Evolutionary conservation across 2,888 invertebrate species (phyloP).

Genomic region (Drosophila paucipuncta): DNA sequence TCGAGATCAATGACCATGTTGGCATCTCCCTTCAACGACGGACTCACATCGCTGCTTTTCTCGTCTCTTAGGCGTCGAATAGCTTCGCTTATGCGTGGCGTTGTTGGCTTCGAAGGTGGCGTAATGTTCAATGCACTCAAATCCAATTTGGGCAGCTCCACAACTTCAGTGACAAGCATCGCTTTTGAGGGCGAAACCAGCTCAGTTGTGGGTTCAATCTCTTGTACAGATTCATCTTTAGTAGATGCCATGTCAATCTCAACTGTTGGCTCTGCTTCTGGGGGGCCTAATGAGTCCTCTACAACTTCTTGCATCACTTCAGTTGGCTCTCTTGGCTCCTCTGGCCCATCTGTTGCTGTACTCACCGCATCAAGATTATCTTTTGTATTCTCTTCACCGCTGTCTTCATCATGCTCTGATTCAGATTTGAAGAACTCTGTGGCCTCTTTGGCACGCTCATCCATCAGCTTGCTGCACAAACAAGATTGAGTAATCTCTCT

Average conservation of each 20-base stretch:
- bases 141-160: slow-evolving; percentile 79
- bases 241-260: not conserved
- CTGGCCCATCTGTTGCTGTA: not conserved
- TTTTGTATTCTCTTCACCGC: slow-evolving; percentile 27
- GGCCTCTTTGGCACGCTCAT: slow-evolving; percentile 91
- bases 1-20: slow-evolving; percentile 88
- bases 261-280: not conserved
- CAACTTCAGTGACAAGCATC: slow-evolving; percentile 60
- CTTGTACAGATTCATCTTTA: not conserved
- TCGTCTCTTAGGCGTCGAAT: slow-evolving; percentile 67
- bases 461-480: slow-evolving; percentile 87
- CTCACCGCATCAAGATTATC: slow-evolving; percentile 36
- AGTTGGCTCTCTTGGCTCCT: not conserved
- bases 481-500: not conserved
- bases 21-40: slow-evolving; percentile 86
- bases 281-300: not conserved
- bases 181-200: slow-evolving; percentile 36
- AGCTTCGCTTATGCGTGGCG: slow-evolving; percentile 66
- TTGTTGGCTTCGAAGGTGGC: slow-evolving; percentile 53
- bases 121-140: slow-evolving; percentile 65
- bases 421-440: slow-evolving; percentile 92
- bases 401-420: slow-evolving; percentile 78
- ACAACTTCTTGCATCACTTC: not conserved
- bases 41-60: slow-evolving; percentile 81
- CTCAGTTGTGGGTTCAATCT: not conserved